Base-by-base conservation (phyloP, 2,888 invertebrate species). In the Hartigia nigra region DNA sequence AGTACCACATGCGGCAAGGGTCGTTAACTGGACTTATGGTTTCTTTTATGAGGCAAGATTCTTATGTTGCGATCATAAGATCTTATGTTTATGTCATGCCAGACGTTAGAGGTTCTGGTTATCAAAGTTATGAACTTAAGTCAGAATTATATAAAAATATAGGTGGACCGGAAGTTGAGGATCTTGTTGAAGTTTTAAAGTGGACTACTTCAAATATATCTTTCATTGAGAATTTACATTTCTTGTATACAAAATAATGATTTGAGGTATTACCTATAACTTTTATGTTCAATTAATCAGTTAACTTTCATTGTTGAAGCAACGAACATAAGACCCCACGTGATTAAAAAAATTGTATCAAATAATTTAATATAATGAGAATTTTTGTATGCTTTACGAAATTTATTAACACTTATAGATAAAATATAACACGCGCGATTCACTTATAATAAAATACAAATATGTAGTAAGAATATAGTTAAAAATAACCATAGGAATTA, bases 51-150 rank as follows among this genome's bases (percentile, higher is more conserved):
- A 72, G 31, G 72, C 14, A 32, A 72, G 72, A 72, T 3, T 70
- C 72, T 34, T 72, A 72, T 31, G 72, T 3, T 72, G 72, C 72
- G 31, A 23, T 12, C 31, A 31, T 31, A 34, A 34, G 23, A 34
- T 31, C 4, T 23, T 72, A 72, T 31, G 34, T 72, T 9, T 72
- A 72, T 72, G 31, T 72, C n/a, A 31, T 72, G 72, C 23, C 72
- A 32, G 72, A 31, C n/a, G 72, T 11, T 31, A 72, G 72, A 32
- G n/a, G 72, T n/a, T 72, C 72, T 12, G 72, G 72, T 72, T 72
- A 72, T 72, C 72, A n/a, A 31, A 32, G 72, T 72, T 72, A 72
- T 32, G 31, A 72, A 11, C 14, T 72, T 32, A 3, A 72, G 72
- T 72, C 72, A 14, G 31, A 72, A 32, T 32, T 72, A 12, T 72